These are phyloP conservation scores for Tachuris rubrigastra DNA, from an alignment of 2,113 vertebrate genomes.

Conservation along the genomic window DNA sequence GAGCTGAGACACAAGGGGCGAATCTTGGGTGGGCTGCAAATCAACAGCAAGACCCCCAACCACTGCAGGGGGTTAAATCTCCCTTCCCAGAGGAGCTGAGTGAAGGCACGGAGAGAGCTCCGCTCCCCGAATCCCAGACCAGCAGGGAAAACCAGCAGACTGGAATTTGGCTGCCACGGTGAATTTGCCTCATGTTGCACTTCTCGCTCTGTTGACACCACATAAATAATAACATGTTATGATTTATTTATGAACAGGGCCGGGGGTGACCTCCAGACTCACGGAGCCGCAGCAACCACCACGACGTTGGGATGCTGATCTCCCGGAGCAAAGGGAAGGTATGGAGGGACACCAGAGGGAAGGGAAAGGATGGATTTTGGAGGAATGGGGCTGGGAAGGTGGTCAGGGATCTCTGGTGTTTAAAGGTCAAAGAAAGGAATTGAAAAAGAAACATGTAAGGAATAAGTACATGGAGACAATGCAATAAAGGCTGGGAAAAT, in stretches of 20 bases:
- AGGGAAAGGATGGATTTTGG: background rate
- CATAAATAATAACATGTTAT: background rate
- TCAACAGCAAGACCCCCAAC: background rate
- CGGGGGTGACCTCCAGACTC: slow-evolving; percentile 16
- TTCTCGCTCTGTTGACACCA: background rate
- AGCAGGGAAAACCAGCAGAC: background rate
- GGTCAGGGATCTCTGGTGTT: background rate
- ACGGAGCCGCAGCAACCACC: background rate
- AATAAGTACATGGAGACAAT: background rate
- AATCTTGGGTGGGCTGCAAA: background rate
- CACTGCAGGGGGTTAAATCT: background rate
- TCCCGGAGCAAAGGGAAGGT: background rate
- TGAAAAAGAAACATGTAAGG: background rate
- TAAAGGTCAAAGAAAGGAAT: background rate
- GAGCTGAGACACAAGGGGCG: background rate
- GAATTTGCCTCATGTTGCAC: slow-evolving; percentile 21
- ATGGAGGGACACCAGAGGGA: background rate
- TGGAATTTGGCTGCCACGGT: background rate
- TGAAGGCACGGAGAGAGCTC: background rate
- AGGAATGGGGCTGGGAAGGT: background rate
- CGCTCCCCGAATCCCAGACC: background rate
- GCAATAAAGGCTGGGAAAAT: background rate
- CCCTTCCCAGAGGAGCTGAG: background rate
- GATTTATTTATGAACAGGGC: slow-evolving; percentile 22
- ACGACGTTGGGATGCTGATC: background rate